These are phyloP conservation scores for Motacilla tschutschensis DNA, from an alignment of 2,113 vertebrate species.

Conservation along the genomic window DNA sequence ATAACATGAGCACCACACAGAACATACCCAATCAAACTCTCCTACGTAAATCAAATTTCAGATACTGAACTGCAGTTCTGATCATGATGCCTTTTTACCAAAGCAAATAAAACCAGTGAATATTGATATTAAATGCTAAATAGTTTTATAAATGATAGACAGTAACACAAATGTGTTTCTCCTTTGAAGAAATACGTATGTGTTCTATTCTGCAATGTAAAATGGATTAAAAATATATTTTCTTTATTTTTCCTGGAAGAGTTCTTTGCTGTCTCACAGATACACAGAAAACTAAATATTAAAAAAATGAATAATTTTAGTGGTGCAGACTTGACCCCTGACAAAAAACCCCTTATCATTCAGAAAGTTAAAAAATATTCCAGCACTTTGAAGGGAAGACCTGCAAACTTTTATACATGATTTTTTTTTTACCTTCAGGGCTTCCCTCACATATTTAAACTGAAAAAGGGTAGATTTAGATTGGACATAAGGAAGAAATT, in stretches of 20 bases:
- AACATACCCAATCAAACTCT: slow-evolving; percentile 31
- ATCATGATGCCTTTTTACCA: slow-evolving; percentile 17
- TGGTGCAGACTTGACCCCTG: neutral
- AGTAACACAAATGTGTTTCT: neutral
- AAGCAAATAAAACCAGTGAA: slow-evolving; percentile 40
- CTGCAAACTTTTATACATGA: neutral
- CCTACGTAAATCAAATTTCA: slow-evolving; percentile 3
- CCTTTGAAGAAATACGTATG: neutral
- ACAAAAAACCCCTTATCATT: neutral
- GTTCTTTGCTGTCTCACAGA: neutral
- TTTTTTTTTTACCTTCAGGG: neutral
- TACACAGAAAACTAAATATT: neutral
- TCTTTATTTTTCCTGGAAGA: neutral
- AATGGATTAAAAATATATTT: neutral
- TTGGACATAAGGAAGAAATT: neutral
- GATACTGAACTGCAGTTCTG: slow-evolving; percentile 3
- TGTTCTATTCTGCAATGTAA: neutral
- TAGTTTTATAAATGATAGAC: neutral
- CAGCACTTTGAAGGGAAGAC: neutral
- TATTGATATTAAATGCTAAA: neutral
- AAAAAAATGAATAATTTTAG: neutral
- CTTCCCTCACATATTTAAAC: neutral
- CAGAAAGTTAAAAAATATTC: neutral
- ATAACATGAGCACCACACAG: neutral
- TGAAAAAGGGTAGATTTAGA: neutral